Base-by-base conservation (phyloP, 2,888 invertebrate species). In the Lypha dubia region DNA sequence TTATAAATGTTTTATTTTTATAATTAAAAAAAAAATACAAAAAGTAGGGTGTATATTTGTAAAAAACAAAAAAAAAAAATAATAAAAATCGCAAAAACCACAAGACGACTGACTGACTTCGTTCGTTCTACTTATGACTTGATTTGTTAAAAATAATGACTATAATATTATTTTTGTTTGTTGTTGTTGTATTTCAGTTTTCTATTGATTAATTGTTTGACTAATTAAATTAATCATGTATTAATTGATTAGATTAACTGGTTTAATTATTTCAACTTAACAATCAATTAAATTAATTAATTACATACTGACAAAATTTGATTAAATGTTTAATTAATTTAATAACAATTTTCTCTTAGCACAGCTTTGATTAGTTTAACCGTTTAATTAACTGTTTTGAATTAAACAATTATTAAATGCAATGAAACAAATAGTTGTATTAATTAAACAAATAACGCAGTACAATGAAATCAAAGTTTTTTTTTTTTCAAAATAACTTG, bases 51-150 rank as follows among this genome's bases (percentile, higher is more conserved):
- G 32, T 79, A 46, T 32, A 71, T 56, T 63, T 53, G 13, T 71
- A 79, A 62, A 67, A 79, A 79, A 53, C 62, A 22, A 15, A 65
- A 73, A 28, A 5, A 65, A 24, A 28, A 53, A 28, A 51, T 22
- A 6, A 41, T 60, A 68, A n/a, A 44, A 32, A 32, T 6, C 4
- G 8, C 32, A 32, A 32, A 49, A 82, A 73, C 70, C 68, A 81
- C 74, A 81, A 81, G 70, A 74, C 74, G 81, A 77, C 81, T 84
- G n/a, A n/a, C n/a, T n/a, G n/a, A n/a, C n/a, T n/a, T n/a, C n/a
- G n/a, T n/a, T n/a, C n/a, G 58, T 82, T 70, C 63, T 74, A 53
- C 56, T 81, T 81, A 84, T 84, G 81, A 84, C 81, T 84, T 84
- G 84, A 82, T 62, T 80, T 80, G 76, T 76, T 84, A 67, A 77